phyloP scores from a whole-genome alignment of 2,797 vertebrate genomes.

The Mico argentatus region DNA sequence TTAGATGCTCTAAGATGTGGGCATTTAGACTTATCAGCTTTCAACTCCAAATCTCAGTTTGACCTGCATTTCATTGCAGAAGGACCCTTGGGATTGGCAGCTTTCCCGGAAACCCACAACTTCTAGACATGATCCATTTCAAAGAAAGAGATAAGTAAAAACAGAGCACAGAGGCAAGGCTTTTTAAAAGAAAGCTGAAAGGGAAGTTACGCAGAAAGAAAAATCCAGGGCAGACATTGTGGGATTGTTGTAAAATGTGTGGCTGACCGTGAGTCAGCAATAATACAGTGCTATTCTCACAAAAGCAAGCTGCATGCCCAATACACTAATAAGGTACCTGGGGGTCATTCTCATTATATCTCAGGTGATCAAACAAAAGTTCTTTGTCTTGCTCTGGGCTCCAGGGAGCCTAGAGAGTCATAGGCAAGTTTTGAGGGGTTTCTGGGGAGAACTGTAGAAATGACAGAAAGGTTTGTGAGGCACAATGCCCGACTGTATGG shows the following conservation, averaged over 20 bases:
- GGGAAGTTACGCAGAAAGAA: slow-evolving; percentile 30
- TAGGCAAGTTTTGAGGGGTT: background rate
- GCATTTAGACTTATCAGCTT: slow-evolving; percentile 24
- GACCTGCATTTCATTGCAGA: slow-evolving; percentile 2
- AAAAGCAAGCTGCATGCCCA: background rate
- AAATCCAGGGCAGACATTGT: background rate
- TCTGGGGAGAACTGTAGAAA: slow-evolving; percentile 12
- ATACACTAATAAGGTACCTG: background rate
- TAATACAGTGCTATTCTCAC: background rate
- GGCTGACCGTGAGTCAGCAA: background rate
- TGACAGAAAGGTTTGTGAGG: background rate
- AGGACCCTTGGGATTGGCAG: background rate
- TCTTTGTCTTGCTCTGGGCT: slow-evolving; percentile 49
- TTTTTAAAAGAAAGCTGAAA: slow-evolving; percentile 1
- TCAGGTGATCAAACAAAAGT: slow-evolving; percentile 36
- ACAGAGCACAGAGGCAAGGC: slow-evolving; percentile 22
- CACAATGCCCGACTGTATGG: background rate
- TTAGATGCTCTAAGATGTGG: background rate
- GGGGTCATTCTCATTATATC: background rate
- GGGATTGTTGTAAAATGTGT: background rate
- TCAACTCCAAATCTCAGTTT: slow-evolving; percentile 38
- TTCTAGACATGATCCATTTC: background rate
- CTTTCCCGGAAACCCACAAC: slow-evolving; percentile 7
- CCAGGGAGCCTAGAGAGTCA: background rate
- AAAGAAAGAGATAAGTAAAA: slow-evolving; percentile 44